Percentiles rank a stretch among this genome's conserved stretches.
Conservation (phyloP, 2,888 invertebrate species). For the Drosophila pegasa region DNA sequence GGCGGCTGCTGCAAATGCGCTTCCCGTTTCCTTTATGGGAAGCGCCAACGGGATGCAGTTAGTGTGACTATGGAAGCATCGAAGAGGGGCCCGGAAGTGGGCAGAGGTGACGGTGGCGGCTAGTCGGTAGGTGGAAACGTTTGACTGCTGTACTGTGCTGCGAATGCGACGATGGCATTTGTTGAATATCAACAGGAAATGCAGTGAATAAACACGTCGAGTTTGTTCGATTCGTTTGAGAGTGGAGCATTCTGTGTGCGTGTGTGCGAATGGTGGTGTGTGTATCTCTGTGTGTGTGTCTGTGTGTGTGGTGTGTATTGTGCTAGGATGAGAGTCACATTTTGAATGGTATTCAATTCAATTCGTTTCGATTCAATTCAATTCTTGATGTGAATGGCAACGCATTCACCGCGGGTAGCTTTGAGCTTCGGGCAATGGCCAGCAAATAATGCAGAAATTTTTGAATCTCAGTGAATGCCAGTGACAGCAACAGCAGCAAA, state of each 20-base stretch:
- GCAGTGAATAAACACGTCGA: slow-evolving; percentile 78
- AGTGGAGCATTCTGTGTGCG: slow-evolving; percentile 24
- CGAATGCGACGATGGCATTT: slow-evolving; percentile 58
- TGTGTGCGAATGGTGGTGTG: slow-evolving; percentile 13
- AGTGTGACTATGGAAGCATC: slow-evolving; percentile 15
- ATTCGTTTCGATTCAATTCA: slow-evolving; percentile 54
- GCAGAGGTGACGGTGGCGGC: not conserved
- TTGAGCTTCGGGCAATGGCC: slow-evolving; percentile 53
- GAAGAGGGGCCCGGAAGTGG: not conserved
- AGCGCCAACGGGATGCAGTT: slow-evolving; percentile 50
- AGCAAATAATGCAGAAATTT: slow-evolving; percentile 60
- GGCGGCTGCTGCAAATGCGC: slow-evolving; percentile 66
- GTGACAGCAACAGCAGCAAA: slow-evolving; percentile 25
- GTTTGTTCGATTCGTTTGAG: slow-evolving; percentile 35
- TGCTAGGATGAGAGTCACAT: slow-evolving; percentile 30
- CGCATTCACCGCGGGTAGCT: slow-evolving; percentile 31
- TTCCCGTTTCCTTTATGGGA: slow-evolving; percentile 67
- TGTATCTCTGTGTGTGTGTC: not conserved
- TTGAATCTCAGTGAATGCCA: slow-evolving; percentile 49
- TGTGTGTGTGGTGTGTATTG: slow-evolving; percentile 18
- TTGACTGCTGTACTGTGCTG: slow-evolving; percentile 22
- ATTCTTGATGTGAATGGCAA: slow-evolving; percentile 37
- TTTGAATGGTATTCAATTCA: slow-evolving; percentile 55
- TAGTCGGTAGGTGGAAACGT: slow-evolving; percentile 2
- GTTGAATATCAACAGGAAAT: slow-evolving; percentile 79